A percentile compares a stretch with the other conserved stretches of the same genome.
Conservation (phyloP, 2,113 vertebrate genomes). For the Cyanistes caeruleus region DNA sequence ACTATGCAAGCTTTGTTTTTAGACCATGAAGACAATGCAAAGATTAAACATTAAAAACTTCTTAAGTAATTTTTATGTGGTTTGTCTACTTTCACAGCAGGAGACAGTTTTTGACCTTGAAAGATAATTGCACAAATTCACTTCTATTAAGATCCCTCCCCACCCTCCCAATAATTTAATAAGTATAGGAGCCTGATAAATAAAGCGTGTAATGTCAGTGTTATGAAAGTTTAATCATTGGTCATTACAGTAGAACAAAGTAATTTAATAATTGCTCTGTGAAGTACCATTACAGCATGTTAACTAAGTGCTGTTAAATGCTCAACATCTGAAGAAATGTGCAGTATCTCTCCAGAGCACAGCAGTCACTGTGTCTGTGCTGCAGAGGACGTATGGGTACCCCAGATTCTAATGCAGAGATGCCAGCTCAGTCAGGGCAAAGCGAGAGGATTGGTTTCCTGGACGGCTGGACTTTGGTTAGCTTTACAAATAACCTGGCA, state of each 20-base stretch:
- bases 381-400: neutral
- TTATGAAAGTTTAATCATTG: slow-evolving; percentile 36
- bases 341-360: neutral
- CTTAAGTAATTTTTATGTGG: neutral
- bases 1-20: neutral
- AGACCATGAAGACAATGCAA: neutral
- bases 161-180: slow-evolving; percentile 19
- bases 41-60: neutral
- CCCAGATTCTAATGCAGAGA: neutral
- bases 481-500: neutral
- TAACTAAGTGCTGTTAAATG: neutral
- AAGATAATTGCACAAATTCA: neutral
- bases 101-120: slow-evolving; percentile 35
- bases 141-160: neutral
- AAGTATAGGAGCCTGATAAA: slow-evolving; percentile 6
- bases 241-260: slow-evolving; percentile 41
- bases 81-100: neutral
- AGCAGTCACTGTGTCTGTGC: neutral
- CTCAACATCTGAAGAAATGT: neutral
- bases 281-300: slow-evolving; percentile 1
- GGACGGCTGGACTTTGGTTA: neutral
- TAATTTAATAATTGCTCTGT: slow-evolving; percentile 54
- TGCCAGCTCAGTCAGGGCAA: neutral
- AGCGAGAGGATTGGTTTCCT: neutral
- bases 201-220: slow-evolving; percentile 17